Conservation (phyloP, 2,888 invertebrate genomes). For the Sphaeridia pumilis region DNA sequence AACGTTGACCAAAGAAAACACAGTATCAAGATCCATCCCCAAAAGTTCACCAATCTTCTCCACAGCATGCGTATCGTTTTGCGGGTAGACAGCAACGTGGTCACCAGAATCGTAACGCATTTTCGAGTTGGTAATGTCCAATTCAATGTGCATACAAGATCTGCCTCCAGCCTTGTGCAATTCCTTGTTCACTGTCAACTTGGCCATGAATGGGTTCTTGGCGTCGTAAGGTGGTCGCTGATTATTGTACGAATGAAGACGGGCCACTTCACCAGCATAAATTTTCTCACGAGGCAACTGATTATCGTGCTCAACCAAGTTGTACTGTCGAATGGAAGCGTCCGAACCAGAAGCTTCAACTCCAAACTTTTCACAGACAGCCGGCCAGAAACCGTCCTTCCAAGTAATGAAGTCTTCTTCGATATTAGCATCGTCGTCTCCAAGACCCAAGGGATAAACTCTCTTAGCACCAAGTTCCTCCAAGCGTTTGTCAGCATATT, state of each 20-base stretch:
- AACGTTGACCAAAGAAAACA: conserved; percentile 86
- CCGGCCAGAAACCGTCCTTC: conserved; percentile 97
- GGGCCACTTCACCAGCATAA: conserved; percentile 86
- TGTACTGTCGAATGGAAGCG: conserved; percentile 76
- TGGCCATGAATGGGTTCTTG: conserved; percentile 92
- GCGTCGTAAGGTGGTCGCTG: conserved; percentile 94
- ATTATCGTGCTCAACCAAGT: conserved; percentile 61
- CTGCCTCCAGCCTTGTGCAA: conserved; percentile 74
- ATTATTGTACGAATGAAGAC: conserved; percentile 75
- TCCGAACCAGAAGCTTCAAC: conserved; percentile 90
- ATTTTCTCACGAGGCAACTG: conserved; percentile 57
- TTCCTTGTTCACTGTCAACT: conserved; percentile 73
- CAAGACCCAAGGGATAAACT: conserved; percentile 80
- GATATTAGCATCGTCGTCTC: conserved; percentile 98
- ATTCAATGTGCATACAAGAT: conserved; percentile 94
- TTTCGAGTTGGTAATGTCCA: conserved; percentile 85
- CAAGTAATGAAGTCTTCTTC: conserved; percentile 99
- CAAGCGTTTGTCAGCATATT: conserved; percentile 81
- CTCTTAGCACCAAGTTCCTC: conserved; percentile 80
- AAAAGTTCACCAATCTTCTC: conserved; percentile 66
- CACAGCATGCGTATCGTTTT: conserved; percentile 71
- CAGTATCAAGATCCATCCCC: conserved; percentile 68
- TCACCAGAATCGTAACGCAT: conserved; percentile 92
- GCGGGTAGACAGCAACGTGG: conserved; percentile 92
- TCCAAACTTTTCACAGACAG: conserved; percentile 86